Conservation (phyloP, 2,888 invertebrate genomes). For the Glaucopsyche alexis region DNA sequence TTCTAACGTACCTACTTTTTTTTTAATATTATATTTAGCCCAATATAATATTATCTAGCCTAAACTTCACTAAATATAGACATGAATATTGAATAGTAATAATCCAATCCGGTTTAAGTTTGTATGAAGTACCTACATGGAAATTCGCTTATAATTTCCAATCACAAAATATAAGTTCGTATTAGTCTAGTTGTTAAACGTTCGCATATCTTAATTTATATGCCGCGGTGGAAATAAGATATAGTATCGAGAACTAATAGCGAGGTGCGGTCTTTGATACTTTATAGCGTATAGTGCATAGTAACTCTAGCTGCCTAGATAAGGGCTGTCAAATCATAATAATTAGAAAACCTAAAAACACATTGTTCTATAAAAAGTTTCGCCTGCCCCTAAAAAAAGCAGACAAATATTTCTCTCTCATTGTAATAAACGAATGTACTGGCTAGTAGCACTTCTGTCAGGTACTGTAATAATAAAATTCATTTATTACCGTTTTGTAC, state of each 20-base stretch:
- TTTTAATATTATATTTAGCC: too few relatives aligned
- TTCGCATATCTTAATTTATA: constrained; percentile 26
- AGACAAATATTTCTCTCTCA: too few relatives aligned
- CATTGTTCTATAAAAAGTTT: neutral
- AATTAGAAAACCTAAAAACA: neutral
- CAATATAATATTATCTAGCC: too few relatives aligned
- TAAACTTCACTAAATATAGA: too few relatives aligned
- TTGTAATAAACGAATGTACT: too few relatives aligned
- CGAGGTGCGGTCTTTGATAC: constrained; percentile 56
- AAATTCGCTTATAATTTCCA: constrained; percentile 10
- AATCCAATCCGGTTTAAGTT: too few relatives aligned
- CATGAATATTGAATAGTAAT: too few relatives aligned
- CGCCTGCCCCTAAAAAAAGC: too few relatives aligned
- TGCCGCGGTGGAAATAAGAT: constrained; percentile 21
- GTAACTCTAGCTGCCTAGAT: neutral
- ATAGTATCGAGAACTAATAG: constrained; percentile 62
- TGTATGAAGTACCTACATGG: neutral
- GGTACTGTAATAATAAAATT: neutral
- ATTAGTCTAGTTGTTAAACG: constrained; percentile 19
- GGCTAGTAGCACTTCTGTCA: neutral
- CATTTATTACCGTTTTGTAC: neutral
- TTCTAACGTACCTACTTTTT: too few relatives aligned
- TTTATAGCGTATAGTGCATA: constrained; percentile 42
- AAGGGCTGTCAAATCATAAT: neutral
- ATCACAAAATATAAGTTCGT: constrained; percentile 12